Evolutionary conservation across 2,797 vertebrate species (phyloP).

Genomic region (Miichthys miiuy): DNA sequence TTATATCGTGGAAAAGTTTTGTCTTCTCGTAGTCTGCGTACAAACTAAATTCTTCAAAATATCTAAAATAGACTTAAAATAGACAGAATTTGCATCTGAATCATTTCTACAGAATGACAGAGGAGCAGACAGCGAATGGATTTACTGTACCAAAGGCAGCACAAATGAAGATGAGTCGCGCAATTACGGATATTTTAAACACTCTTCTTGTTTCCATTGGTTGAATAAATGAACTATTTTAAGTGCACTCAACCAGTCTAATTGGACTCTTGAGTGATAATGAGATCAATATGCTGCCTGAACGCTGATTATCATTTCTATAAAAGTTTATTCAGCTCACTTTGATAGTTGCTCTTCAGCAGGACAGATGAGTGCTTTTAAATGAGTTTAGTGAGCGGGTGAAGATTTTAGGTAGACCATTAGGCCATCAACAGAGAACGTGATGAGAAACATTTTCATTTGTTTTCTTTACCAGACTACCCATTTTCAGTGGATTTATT

Average conservation of each 20-base stretch:
- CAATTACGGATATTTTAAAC: conserved; percentile 33
- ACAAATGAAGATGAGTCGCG: conserved; percentile 17
- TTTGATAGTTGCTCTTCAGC: neutral
- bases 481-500: neutral
- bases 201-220: conserved; percentile 33
- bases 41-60: neutral
- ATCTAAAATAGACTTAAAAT: conserved; percentile 1
- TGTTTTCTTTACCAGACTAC: neutral
- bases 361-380: neutral
- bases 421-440: neutral
- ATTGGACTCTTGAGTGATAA: conserved; percentile 44
- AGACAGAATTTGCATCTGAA: conserved; percentile 32
- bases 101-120: conserved; percentile 10
- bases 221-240: conserved; percentile 40
- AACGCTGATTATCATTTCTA: conserved; percentile 36
- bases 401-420: neutral
- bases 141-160: conserved; percentile 25
- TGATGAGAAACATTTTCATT: neutral
- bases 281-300: conserved; percentile 29
- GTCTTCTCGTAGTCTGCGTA: neutral
- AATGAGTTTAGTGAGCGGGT: neutral
- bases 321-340: conserved; percentile 8
- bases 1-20: neutral
- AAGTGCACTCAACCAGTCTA: conserved; percentile 34
- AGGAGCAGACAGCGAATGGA: conserved; percentile 25